Conservation (phyloP, 2,797 vertebrate species). For the Liasis olivaceus region DNA sequence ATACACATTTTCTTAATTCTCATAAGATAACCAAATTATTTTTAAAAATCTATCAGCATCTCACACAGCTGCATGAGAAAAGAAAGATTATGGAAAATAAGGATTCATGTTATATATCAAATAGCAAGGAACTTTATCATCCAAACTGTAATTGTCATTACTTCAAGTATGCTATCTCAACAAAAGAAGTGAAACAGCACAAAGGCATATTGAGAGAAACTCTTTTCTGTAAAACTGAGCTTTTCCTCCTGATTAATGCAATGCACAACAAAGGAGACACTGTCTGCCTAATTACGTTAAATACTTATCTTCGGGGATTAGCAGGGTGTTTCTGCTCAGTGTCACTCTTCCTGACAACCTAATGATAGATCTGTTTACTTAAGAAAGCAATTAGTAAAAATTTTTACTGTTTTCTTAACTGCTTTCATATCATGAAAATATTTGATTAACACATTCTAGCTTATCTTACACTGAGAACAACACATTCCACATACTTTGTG, state of each 20-base stretch:
- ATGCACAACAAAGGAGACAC: conserved; percentile 71
- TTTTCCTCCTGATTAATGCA: conserved; percentile 74
- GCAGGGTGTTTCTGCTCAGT: conserved; percentile 75
- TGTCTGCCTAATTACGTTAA: conserved; percentile 75
- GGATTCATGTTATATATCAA: conserved; percentile 38
- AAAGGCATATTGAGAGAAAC: conserved; percentile 68
- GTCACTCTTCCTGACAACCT: conserved; percentile 77
- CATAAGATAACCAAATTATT: not conserved
- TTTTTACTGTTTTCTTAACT: conserved; percentile 76
- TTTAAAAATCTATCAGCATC: not conserved
- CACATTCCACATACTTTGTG: conserved; percentile 74
- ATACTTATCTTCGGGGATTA: conserved; percentile 77
- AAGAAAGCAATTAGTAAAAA: conserved; percentile 76
- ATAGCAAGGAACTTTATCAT: conserved; percentile 41
- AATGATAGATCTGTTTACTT: conserved; percentile 78
- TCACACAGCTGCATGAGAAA: not conserved
- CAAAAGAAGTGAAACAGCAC: conserved; percentile 60
- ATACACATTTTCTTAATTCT: not conserved
- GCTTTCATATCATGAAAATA: conserved; percentile 77
- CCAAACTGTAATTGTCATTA: conserved; percentile 34
- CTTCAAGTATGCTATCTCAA: conserved; percentile 54
- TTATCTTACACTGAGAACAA: conserved; percentile 78
- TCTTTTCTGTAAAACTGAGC: conserved; percentile 70
- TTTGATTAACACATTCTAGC: conserved; percentile 78
- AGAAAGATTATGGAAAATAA: not conserved